These are phyloP conservation scores for Aphis craccivora DNA, from an alignment of 1,140 invertebrate genomes.

Conservation along the genomic window DNA sequence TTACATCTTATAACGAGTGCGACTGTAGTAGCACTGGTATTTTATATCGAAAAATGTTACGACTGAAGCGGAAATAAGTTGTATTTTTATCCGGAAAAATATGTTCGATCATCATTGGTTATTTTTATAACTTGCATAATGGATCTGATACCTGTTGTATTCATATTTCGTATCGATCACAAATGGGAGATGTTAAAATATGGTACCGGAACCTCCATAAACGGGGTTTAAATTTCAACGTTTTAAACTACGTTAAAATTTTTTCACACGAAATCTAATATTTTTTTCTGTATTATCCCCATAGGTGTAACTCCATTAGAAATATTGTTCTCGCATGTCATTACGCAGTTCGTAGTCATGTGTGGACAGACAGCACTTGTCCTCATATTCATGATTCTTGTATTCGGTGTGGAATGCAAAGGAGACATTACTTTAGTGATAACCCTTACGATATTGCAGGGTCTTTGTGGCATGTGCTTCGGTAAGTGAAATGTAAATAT, in stretches of 20 bases:
- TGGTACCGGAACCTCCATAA: background rate
- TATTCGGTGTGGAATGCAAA: conserved; percentile 81
- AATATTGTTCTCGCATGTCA: conserved; percentile 82
- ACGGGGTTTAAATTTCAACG: background rate
- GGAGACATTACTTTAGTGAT: conserved; percentile 81
- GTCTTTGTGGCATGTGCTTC: conserved; percentile 92
- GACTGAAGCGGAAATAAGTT: background rate
- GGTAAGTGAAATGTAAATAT: conserved; percentile 67
- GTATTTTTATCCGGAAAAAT: background rate
- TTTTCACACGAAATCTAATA: background rate
- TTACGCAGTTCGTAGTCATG: conserved; percentile 90
- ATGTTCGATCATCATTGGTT: background rate
- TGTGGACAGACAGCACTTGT: conserved; percentile 83
- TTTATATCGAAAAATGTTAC: background rate
- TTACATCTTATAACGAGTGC: background rate
- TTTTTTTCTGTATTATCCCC: conserved; percentile 13
- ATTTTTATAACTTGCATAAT: background rate
- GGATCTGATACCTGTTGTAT: background rate
- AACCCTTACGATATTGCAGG: conserved; percentile 80
- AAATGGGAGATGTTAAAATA: background rate
- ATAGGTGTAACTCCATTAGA: conserved; percentile 70
- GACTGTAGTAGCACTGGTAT: background rate
- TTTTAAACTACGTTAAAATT: background rate
- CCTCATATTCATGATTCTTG: conserved; percentile 80
- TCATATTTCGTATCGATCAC: background rate